phyloP scores from a whole-genome alignment of 2,888 invertebrate genomes.

The Drosophila anceps region DNA sequence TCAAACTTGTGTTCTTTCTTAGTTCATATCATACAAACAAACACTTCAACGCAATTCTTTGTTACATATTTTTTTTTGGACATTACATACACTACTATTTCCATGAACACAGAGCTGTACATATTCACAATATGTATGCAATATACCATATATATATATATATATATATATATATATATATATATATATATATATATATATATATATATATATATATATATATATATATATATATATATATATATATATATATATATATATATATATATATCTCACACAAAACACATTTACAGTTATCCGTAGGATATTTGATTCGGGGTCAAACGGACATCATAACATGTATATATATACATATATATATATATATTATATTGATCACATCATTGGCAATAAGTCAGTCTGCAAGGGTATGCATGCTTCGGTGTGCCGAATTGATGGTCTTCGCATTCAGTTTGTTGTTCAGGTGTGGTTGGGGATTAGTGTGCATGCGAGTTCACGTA shows the following conservation, averaged over 20 bases:
- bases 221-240: background rate
- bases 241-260: background rate
- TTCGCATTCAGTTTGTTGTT: constrained; percentile 16
- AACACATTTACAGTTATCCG: background rate
- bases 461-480: constrained; percentile 26
- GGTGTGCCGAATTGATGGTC: constrained; percentile 27
- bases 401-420: constrained; percentile 28
- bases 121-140: background rate
- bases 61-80: background rate
- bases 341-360: background rate
- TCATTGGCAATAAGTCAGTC: background rate
- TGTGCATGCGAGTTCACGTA: constrained; percentile 22
- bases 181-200: background rate
- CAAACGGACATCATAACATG: background rate
- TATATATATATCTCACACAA: background rate
- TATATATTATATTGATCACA: background rate
- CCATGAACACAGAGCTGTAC: background rate
- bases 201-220: background rate
- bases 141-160: background rate
- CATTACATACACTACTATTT: background rate
- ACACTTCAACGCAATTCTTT: background rate
- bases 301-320: background rate
- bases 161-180: background rate
- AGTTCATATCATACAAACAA: background rate
- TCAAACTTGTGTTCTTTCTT: background rate